Conservation (phyloP, 2,797 vertebrate genomes). For the Mormyrus proboscirostris region DNA sequence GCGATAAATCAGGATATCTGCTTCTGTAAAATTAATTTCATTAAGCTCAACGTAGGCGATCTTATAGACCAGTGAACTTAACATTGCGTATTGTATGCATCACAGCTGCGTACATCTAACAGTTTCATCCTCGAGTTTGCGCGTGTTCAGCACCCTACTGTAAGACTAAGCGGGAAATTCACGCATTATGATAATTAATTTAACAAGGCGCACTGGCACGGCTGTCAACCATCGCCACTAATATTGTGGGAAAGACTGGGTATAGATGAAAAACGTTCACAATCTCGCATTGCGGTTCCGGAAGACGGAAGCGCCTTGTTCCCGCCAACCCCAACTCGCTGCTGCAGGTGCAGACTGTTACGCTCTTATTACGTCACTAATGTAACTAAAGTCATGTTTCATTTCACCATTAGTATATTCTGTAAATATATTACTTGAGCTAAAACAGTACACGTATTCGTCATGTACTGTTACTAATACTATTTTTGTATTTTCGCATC, state of each 20-base stretch:
- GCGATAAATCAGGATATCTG: background rate
- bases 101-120: background rate
- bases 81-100: background rate
- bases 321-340: background rate
- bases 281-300: background rate
- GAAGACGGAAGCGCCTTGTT: background rate
- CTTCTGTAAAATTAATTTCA: background rate
- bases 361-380: background rate
- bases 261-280: background rate
- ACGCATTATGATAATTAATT: background rate
- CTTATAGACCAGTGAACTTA: background rate
- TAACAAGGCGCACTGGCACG: background rate
- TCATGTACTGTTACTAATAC: background rate
- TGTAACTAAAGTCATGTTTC: background rate
- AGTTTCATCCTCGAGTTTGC: background rate
- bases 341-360: background rate
- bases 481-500: background rate
- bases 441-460: background rate
- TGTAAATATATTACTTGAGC: background rate
- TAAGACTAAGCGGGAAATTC: background rate
- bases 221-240: too few relatives aligned
- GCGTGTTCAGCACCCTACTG: background rate
- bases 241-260: too few relatives aligned
- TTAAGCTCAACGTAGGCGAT: background rate
- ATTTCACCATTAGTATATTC: background rate